phyloP scores from a whole-genome alignment of 2,888 invertebrate genomes.

The Plebejus melissa region DNA sequence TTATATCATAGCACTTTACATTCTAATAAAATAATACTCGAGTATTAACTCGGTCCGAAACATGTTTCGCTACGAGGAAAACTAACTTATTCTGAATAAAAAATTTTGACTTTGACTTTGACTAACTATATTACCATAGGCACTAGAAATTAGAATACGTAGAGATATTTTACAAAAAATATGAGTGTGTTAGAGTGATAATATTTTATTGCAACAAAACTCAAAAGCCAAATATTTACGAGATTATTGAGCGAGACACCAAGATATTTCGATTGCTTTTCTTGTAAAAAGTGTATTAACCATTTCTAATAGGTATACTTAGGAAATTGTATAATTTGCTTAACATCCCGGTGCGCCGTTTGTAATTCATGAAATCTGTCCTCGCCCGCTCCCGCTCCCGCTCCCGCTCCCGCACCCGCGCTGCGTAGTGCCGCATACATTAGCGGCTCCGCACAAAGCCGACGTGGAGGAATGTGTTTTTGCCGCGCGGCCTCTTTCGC shows the following conservation, averaged over 20 bases:
- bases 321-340: not conserved
- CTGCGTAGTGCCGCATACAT: not conserved
- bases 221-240: no score
- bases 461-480: conserved; percentile 50
- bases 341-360: not conserved
- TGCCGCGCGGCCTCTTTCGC: conserved; percentile 55
- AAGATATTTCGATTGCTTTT: no score
- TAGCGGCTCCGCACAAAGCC: conserved; percentile 46
- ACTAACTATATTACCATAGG: not conserved
- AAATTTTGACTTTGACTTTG: no score
- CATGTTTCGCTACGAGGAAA: not conserved
- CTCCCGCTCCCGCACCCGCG: not conserved
- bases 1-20: not conserved
- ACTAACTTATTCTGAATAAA: not conserved
- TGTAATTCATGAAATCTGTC: not conserved
- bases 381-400: not conserved
- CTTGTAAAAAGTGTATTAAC: no score
- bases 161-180: not conserved
- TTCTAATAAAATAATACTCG: not conserved
- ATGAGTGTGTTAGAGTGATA: no score
- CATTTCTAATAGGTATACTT: no score
- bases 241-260: no score
- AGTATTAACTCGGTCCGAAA: not conserved
- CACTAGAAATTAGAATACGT: not conserved
- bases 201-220: no score